These are phyloP conservation scores for Cyclina sinensis DNA, from an alignment of 1,140 invertebrate genomes.

Conservation along the genomic window DNA sequence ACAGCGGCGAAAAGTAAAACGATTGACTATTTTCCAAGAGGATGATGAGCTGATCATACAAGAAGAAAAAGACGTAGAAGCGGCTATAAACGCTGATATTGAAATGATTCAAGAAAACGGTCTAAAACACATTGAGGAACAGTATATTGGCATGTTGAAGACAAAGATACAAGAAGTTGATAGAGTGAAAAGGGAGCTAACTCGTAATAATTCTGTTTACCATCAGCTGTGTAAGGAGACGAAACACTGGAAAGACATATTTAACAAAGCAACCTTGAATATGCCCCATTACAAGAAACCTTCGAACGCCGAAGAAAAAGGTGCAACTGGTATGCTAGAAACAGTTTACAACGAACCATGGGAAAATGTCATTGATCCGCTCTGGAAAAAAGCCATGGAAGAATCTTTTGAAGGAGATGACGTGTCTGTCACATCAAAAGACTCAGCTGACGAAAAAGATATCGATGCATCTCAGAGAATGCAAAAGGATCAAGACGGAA, in stretches of 20 bases:
- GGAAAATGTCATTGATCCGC: not conserved
- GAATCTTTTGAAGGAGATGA: too few relatives aligned
- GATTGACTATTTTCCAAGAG: too few relatives aligned
- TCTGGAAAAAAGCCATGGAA: not conserved
- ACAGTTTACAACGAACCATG: not conserved
- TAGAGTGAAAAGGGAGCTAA: not conserved
- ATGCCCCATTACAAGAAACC: not conserved
- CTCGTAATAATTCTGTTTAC: not conserved
- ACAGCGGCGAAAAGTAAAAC: too few relatives aligned
- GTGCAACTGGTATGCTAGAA: too few relatives aligned
- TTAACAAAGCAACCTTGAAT: not conserved
- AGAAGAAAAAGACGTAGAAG: not conserved
- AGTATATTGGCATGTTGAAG: not conserved
- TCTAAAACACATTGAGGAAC: not conserved
- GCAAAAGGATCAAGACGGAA: too few relatives aligned
- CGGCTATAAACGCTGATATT: not conserved
- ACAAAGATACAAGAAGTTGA: constrained; percentile 20
- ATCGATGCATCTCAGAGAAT: too few relatives aligned
- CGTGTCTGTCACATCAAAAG: too few relatives aligned
- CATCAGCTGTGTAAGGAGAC: not conserved
- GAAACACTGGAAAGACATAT: not conserved
- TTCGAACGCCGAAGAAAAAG: too few relatives aligned
- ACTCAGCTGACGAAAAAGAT: too few relatives aligned
- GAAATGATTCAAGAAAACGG: not conserved
- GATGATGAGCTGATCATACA: not conserved